A percentile compares a stretch with the other conserved stretches of the same genome.
Evolutionary conservation across 2,113 vertebrate genomes (phyloP).

Genomic region (Accipiter cooperii): DNA sequence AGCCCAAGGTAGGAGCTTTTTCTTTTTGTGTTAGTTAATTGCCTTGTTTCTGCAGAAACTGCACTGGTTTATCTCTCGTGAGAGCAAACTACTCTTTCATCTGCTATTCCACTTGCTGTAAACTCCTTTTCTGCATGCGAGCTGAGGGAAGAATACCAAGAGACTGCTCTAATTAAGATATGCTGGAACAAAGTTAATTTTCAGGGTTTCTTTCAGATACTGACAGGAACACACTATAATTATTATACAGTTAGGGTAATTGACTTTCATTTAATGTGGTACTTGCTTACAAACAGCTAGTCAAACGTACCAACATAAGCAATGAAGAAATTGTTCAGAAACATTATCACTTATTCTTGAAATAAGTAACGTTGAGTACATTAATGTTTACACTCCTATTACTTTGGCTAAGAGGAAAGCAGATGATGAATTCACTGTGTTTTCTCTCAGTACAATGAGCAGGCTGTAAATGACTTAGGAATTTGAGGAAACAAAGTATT

Average conservation of each 20-base stretch:
- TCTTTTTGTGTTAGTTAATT: neutral
- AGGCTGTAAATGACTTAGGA: neutral
- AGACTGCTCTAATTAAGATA: neutral
- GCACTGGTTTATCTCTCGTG: neutral
- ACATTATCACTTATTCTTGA: neutral
- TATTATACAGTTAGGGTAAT: neutral
- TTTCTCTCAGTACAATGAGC: neutral
- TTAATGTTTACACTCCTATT: neutral
- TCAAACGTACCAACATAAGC: neutral
- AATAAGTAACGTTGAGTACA: neutral
- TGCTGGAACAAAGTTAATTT: neutral
- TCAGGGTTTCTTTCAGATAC: neutral
- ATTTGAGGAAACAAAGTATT: neutral
- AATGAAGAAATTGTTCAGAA: neutral
- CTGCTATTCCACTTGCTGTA: neutral
- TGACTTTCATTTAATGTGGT: neutral
- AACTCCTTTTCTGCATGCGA: neutral
- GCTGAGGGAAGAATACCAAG: neutral
- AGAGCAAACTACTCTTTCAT: neutral
- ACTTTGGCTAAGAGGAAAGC: neutral
- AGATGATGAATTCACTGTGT: neutral
- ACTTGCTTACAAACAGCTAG: neutral
- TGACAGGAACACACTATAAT: neutral
- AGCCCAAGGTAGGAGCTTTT: neutral
- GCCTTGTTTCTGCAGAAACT: neutral